Base-by-base conservation (phyloP, 2,888 invertebrate species). In the Ernsta delagoae region DNA sequence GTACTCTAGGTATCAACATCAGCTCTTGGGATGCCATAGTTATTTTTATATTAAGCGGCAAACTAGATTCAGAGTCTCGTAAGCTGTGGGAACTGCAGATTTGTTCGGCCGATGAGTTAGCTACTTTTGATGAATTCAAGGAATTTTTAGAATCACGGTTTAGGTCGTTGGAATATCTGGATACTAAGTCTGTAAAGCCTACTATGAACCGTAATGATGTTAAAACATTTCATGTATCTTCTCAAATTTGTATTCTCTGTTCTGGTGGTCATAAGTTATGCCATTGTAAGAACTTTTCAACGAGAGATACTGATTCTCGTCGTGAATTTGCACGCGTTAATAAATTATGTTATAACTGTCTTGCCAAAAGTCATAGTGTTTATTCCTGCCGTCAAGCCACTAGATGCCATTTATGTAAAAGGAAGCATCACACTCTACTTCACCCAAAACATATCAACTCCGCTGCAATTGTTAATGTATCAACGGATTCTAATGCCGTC, bases 371-470 rank as follows among this genome's bases (percentile, higher is more conserved):
- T 11, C 63, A 63, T 16, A 63, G 2, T 5, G 63, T 63, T 39
- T 63, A 63, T 53, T 53, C 16, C 41, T 63, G 63, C 39, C 63
- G 63, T 63, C 63, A 63, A 63, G 11, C 53, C 16, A 63, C 63
- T 11, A 63, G 16, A 16, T 63, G 63, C 11, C 63, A 63, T 63
- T 53, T 62, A 50, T 62, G 61, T 71, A 54, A 64, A 31, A 63
- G 24, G 24, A n/a, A 24, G 12, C 63, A 63, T 16, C 63, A 63
- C 41, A 98, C 98, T 41, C 97, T 97, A n/a, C 98, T 98, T 72
- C 97, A 97, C 2, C 98, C 98, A 63, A 63, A 63, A 36, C 39
- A 16, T 9, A 4, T 16, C n/a, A 54, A 57, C 34, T 97, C 88
- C 70, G 97, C 87, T 0, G 97, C 97, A 71, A 97, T 41, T 36